phyloP scores from a whole-genome alignment of 1,140 invertebrate genomes.

The Achroia grisella region DNA sequence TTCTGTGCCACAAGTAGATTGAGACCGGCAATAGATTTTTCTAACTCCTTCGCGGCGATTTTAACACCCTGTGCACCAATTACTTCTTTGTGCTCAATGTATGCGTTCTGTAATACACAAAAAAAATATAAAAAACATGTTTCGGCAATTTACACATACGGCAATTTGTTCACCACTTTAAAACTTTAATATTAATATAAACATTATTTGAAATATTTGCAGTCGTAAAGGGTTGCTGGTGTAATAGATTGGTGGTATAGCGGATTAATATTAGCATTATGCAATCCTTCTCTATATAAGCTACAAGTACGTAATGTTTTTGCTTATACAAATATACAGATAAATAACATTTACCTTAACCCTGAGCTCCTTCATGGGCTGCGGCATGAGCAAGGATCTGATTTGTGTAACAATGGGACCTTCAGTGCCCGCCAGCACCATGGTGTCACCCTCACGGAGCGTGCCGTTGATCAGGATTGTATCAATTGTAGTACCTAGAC shows the following conservation, averaged over 20 bases:
- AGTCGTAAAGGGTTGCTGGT: no score
- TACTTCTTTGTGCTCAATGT: conserved; percentile 96
- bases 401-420: conserved; percentile 99
- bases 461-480: conserved; percentile 98
- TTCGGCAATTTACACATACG: no score
- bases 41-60: conserved; percentile 97
- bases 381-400: conserved; percentile 96
- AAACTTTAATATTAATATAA: no score
- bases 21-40: conserved; percentile 97
- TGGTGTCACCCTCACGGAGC: conserved; percentile 93
- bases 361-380: conserved; percentile 97
- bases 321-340: no score
- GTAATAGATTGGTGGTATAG: no score
- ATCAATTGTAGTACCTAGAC: conserved; percentile 99
- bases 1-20: conserved; percentile 92
- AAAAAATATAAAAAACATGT: no score
- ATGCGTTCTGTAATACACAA: conserved; percentile 90
- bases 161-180: no score
- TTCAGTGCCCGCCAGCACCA: conserved; percentile 97
- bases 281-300: no score
- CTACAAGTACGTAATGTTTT: no score
- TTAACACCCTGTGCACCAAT: conserved; percentile 98
- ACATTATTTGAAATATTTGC: no score
- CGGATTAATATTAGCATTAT: no score
- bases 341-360: conserved; percentile 95